Evolutionary conservation across 1,140 invertebrate genomes (phyloP), one percentile per base, ranked within the genome.

Genomic region (Drosophila nannoptera): DNA sequence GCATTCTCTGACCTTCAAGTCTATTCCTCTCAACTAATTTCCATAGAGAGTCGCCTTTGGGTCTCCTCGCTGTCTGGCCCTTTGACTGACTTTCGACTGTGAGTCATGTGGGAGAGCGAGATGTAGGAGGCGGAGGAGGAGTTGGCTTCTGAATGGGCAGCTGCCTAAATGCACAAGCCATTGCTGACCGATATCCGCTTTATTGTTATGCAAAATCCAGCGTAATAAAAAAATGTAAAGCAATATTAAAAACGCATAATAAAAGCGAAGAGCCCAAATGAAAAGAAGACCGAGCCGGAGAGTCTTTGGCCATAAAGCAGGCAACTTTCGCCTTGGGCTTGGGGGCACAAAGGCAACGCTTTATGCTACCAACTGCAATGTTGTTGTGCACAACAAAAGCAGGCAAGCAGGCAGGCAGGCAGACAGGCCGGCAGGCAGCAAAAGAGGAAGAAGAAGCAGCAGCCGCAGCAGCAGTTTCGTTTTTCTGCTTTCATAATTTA

Each of bases 221-320:
- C 76, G 60, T 77, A 76, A 54, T 48, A 75, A 69, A 60, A 61
- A 52, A 59, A 54, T 12, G 49, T 45, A 77, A 76, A 73, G 40
- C 61, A 69, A 86, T 83, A 86, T 83, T 83, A 86, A 83, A 83
- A 81, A 86, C 69, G 73, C 81, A 76, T 76, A 73, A 84, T 49
- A 29, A 46, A 46, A 29, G 9, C 14, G 6, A 16, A 46, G 36
- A 38, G 4, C 7, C 56, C 58, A 43, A 52, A 53, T 45, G 3
- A 45, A 55, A 54, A 42, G 45, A 49, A 69, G 36, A 32, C 50
- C 43, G 16, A 52, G 66, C 49, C 65, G 45, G 48, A 50, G 63
- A 16, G 56, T 46, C 22, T 22, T 22, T 31, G 69, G 61, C 40
- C 69, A 77, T 78, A 67, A 66, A 75, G 43, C 56, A 43, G 60